These are phyloP conservation scores for Fopius arisanus DNA, from an alignment of 1,140 invertebrate species.

Conservation along the genomic window DNA sequence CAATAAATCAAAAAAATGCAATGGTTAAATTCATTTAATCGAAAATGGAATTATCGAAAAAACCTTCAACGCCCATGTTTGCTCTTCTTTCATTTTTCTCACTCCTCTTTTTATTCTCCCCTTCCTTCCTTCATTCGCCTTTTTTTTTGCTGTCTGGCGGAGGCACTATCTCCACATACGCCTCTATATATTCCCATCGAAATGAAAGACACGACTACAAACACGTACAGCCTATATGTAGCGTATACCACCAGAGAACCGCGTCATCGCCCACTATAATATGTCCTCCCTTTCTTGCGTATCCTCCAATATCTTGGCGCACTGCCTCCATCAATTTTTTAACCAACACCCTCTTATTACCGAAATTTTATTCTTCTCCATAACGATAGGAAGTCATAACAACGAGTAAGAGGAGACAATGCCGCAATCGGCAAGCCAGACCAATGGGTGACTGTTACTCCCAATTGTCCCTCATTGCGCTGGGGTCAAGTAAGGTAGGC, in stretches of 20 bases:
- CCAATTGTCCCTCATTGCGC: slow-evolving; percentile 64
- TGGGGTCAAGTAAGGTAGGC: slow-evolving; percentile 64
- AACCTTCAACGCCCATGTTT: slow-evolving; percentile 44
- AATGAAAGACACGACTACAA: slow-evolving; percentile 11
- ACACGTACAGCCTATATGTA: not conserved
- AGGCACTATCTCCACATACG: not conserved
- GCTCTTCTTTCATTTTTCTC: not conserved
- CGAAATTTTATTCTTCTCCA: too few relatives aligned
- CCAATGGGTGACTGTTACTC: slow-evolving; percentile 63
- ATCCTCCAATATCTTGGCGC: slow-evolving; percentile 2
- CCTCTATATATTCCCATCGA: not conserved
- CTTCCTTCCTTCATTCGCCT: slow-evolving; percentile 5
- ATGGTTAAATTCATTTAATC: not conserved
- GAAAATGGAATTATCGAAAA: slow-evolving; percentile 35
- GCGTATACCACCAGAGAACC: too few relatives aligned
- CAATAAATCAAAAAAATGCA: not conserved
- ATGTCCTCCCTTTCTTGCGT: slow-evolving; percentile 43
- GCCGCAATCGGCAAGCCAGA: slow-evolving; percentile 39
- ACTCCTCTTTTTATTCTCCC: not conserved
- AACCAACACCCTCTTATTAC: too few relatives aligned
- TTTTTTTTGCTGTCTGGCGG: slow-evolving; percentile 19
- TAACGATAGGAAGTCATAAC: not conserved
- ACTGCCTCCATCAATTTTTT: not conserved
- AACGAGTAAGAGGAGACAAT: not conserved
- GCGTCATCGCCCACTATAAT: slow-evolving; percentile 62